phyloP scores from a whole-genome alignment of 2,797 vertebrate genomes.

The Rhadinocentrus ornatus region DNA sequence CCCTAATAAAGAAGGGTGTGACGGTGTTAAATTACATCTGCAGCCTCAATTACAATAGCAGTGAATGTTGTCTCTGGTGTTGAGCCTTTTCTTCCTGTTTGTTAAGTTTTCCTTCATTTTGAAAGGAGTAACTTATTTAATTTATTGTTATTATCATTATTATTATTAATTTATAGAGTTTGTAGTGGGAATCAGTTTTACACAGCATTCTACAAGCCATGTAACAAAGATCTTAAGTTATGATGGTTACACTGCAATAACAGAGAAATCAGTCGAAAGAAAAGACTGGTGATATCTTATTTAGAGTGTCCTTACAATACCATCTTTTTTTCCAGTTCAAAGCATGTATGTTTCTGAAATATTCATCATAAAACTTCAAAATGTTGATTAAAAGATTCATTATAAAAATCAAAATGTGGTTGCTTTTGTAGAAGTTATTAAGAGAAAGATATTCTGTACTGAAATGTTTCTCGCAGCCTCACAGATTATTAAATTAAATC shows the following conservation, averaged over 20 bases:
- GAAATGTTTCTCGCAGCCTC: slow-evolving; percentile 6
- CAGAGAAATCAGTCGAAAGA: slow-evolving; percentile 43
- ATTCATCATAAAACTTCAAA: slow-evolving; percentile 39
- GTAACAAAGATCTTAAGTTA: slow-evolving; percentile 46
- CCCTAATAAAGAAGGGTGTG: slow-evolving; percentile 44
- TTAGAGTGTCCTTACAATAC: slow-evolving; percentile 6
- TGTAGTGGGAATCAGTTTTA: slow-evolving; percentile 21
- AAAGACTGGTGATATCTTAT: slow-evolving; percentile 27
- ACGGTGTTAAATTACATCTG: slow-evolving; percentile 56
- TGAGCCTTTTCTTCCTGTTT: slow-evolving; percentile 33
- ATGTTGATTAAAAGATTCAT: slow-evolving; percentile 22
- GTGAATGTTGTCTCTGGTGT: slow-evolving; percentile 26
- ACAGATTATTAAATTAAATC: slow-evolving; percentile 29
- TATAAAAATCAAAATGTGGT: slow-evolving; percentile 33
- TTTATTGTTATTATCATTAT: slow-evolving; percentile 1
- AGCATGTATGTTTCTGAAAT: slow-evolving; percentile 28
- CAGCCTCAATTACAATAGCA: slow-evolving; percentile 37
- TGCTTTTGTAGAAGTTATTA: slow-evolving; percentile 28
- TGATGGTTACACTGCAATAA: slow-evolving; percentile 31
- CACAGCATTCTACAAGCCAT: slow-evolving; percentile 45
- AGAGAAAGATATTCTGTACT: slow-evolving; percentile 16
- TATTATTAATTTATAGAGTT: background rate
- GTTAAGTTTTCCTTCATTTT: slow-evolving; percentile 52
- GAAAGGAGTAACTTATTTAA: slow-evolving; percentile 42
- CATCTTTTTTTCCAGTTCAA: slow-evolving; percentile 15